Evolutionary conservation across 2,888 invertebrate species (phyloP), one percentile per base, ranked within the genome.

Genomic region (Papilio protenor): DNA sequence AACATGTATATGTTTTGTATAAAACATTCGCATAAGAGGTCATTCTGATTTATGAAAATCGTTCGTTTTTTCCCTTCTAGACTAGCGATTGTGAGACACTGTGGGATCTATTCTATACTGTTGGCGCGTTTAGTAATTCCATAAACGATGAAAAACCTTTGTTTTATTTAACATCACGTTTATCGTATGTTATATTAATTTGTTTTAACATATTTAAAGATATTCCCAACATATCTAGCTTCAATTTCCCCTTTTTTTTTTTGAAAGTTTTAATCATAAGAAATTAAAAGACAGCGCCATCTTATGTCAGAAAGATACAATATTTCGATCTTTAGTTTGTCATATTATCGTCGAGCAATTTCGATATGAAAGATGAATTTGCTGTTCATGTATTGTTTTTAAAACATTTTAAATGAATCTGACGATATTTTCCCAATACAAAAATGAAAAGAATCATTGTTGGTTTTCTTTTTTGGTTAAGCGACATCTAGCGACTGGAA

Each of bases 401-500:
- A n/a, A n/a, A 6, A n/a, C 8, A 55, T n/a, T 55, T 8, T 10
- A 55, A 55, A n/a, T 0, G 8, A 55, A 55, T 55, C 1, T n/a
- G 8, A 55, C 1, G 1, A 55, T n/a, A 1, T 52, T n/a, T 55
- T 49, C 49, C 14, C 8, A n/a, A 1, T 55, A 10, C 8, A 10
- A 55, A n/a, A 55, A n/a, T n/a, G 21, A 55, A 0, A n/a, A n/a
- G 8, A 1, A n/a, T 21, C 1, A 8, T n/a, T 55, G 21, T 55
- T n/a, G 10, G 8, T 4, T 59, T n/a, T 61, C 16, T 27, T 16
- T 61, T 27, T 33, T 8, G 21, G 10, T 33, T 8, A 27, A 57
- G 45, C 45, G 75, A 55, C 75, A 75, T 73, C 73, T 73, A 61
- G 47, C 23, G 61, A 12, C 16, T 73, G 0, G 5, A 47, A 16